These are phyloP conservation scores for Falco peregrinus DNA, from an alignment of 2,797 vertebrate species.

Conservation along the genomic window DNA sequence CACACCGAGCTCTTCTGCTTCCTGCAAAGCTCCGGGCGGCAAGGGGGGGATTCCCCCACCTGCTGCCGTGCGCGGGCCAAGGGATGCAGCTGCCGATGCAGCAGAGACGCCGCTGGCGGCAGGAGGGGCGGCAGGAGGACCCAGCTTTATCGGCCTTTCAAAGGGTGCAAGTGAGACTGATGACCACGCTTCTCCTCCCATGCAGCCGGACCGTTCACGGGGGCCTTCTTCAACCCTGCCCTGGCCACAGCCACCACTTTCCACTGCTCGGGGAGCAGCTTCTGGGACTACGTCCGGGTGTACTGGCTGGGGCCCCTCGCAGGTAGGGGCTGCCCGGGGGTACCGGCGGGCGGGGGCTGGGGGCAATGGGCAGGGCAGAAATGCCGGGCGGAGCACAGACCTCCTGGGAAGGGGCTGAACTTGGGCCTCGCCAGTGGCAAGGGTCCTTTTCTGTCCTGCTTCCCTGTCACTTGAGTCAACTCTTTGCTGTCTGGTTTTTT, in stretches of 20 bases:
- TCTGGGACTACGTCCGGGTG: conserved; percentile 81
- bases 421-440: background rate
- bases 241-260: conserved; percentile 86
- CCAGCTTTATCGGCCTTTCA: background rate
- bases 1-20: background rate
- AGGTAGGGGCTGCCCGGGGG: conserved; percentile 71
- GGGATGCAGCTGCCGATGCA: background rate
- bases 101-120: background rate
- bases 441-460: background rate
- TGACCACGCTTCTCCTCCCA: background rate
- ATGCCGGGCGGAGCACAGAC: rapidly evolving
- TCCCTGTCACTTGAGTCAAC: background rate
- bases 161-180: background rate
- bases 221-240: conserved; percentile 87
- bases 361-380: background rate
- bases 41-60: background rate
- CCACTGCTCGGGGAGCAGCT: conserved; percentile 83
- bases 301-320: conserved; percentile 88
- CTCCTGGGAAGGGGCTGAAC: background rate
- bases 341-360: background rate
- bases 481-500: background rate
- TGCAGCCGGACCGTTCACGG: conserved; percentile 82
- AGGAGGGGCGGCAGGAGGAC: background rate
- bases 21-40: rapidly evolving
- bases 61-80: rapidly evolving